phyloP scores from a whole-genome alignment of 2,888 invertebrate genomes.

The Bellardia pandia region DNA sequence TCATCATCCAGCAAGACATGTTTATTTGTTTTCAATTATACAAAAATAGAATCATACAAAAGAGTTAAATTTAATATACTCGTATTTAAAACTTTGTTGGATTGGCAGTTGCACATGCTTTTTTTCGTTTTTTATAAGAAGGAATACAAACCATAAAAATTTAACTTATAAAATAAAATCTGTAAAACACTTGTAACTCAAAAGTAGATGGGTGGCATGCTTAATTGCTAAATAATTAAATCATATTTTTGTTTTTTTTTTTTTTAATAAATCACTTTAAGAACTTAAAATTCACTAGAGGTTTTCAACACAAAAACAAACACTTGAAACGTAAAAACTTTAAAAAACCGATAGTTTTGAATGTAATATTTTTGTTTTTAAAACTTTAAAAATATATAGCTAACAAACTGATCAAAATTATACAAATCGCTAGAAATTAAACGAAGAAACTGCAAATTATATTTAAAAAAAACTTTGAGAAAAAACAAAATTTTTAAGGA shows the following conservation, averaged over 20 bases:
- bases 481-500: conserved; percentile 5
- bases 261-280: conserved; percentile 51
- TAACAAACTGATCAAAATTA: conserved; percentile 49
- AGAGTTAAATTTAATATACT: conserved; percentile 31
- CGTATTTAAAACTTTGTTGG: conserved; percentile 56
- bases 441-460: conserved; percentile 43
- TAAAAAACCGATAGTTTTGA: conserved; percentile 40
- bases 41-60: conserved; percentile 52
- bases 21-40: conserved; percentile 33
- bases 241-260: conserved; percentile 41
- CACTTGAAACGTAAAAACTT: conserved; percentile 39
- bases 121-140: conserved; percentile 61
- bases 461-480: conserved; percentile 30
- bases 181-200: conserved; percentile 71
- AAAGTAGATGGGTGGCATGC: conserved; percentile 69
- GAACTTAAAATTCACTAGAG: conserved; percentile 57
- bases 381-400: background rate
- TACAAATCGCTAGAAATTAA: conserved; percentile 39
- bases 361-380: conserved; percentile 16
- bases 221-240: conserved; percentile 46
- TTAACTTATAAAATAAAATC: conserved; percentile 64
- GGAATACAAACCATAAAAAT: conserved; percentile 74
- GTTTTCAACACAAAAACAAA: conserved; percentile 53
- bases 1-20: conserved; percentile 49
- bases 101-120: conserved; percentile 69